Evolutionary conservation across 2,113 vertebrate species (phyloP), one percentile per base, ranked within the genome.

Genomic region (Macaca fascicularis): DNA sequence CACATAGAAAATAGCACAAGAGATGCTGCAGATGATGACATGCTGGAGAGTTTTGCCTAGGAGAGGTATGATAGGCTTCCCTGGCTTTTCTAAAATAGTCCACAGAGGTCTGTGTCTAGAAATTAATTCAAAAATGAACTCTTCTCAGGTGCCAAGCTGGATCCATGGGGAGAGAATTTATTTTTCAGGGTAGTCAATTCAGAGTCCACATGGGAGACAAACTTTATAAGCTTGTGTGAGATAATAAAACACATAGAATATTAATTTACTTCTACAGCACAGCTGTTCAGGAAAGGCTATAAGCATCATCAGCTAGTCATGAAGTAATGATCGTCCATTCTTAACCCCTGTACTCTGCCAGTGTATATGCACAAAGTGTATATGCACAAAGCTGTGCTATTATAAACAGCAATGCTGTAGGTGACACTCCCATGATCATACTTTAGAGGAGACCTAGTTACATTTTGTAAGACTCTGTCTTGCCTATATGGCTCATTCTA

Each of bases 221-320:
- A 32, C 27, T 45, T 43, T 30, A 0, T 6, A 35, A 45, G 6
- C 1, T 48, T 72, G 74, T 48, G 6, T 1, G 6, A 4, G 27
- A 5, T 20, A 12, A 55, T n/a, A 16, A 43, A 67, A 67, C 11
- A 32, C 20, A 40, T 0, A n/a, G 79, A 57, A n/a, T 19, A 5
- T 19, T n/a, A 22, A 38, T n/a, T 75, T 43, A 5, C 22, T 59
- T 50, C 69, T 50, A 9, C 35, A 30, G 8, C 35, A 30, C 16
- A 2, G 14, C 52, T 9, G 8, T 43, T 8, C n/a, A 27, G 35
- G 25, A 22, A 4, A 57, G 35, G 11, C 14, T 10, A 11, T 13
- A 27, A 14, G 35, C 5, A 32, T 3, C 78, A 27, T n/a, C 32
- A 8, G 14, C 13, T 16, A 50, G 10, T 14, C 19, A 6, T 17